Evolutionary conservation across 1,140 invertebrate genomes (phyloP).

Genomic region (Calliopsis andreniformis): DNA sequence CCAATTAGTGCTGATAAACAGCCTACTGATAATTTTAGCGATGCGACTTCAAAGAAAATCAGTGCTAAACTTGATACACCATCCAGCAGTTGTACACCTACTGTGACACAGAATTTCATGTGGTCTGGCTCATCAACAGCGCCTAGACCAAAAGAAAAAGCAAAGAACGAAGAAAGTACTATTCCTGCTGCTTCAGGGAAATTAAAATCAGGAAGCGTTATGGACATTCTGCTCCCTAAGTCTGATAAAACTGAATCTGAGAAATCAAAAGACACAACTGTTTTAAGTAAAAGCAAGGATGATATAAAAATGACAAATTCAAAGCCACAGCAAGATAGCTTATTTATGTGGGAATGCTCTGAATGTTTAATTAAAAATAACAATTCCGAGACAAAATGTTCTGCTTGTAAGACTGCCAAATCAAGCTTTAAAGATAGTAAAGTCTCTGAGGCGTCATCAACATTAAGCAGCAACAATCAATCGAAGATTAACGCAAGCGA

Average conservation of each 20-base stretch:
- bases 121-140: conserved; percentile 70
- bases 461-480: conserved; percentile 1
- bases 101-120: conserved; percentile 69
- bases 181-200: conserved; percentile 49
- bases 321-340: conserved; percentile 28
- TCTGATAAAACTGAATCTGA: conserved; percentile 12
- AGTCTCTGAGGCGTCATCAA: conserved; percentile 12
- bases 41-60: conserved; percentile 4
- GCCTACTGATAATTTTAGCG: conserved; percentile 9
- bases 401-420: conserved; percentile 73
- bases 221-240: conserved; percentile 66
- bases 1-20: conserved; percentile 73
- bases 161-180: conserved; percentile 46
- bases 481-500: conserved; percentile 35
- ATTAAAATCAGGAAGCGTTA: conserved; percentile 73
- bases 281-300: not conserved
- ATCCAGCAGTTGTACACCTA: conserved; percentile 4
- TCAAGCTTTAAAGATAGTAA: conserved; percentile 41
- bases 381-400: conserved; percentile 67
- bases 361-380: conserved; percentile 78
- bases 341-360: conserved; percentile 81
- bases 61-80: conserved; percentile 47
- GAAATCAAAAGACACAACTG: conserved; percentile 4
- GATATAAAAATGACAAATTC: not conserved
- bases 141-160: conserved; percentile 70